Conservation (phyloP, 2,113 vertebrate species). For the Sebastes fasciatus region DNA sequence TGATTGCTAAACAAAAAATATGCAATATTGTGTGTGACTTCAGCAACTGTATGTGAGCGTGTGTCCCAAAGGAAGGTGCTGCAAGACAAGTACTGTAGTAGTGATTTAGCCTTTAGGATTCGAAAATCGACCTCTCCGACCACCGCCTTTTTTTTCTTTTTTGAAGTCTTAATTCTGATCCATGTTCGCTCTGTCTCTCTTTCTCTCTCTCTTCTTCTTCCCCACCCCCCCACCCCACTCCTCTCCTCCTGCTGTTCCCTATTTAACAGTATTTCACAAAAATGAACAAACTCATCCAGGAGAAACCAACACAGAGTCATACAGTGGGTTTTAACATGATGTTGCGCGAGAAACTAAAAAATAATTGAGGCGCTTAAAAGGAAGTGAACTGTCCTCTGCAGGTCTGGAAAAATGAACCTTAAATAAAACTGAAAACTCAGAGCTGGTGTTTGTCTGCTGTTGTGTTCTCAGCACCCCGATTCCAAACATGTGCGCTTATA, state of each 20-base stretch:
- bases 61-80: constrained; percentile 69
- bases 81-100: constrained; percentile 73
- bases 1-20: constrained; percentile 67
- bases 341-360: constrained; percentile 66
- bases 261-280: constrained; percentile 91
- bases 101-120: constrained; percentile 59
- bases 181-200: constrained; percentile 79
- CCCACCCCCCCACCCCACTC: constrained; percentile 44
- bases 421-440: constrained; percentile 99
- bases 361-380: constrained; percentile 87
- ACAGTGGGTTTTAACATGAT: constrained; percentile 83
- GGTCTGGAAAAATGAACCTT: constrained; percentile 97
- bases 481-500: constrained; percentile 6
- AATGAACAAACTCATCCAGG: constrained; percentile 89
- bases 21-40: constrained; percentile 73
- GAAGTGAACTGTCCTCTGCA: constrained; percentile 98
- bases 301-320: constrained; percentile 79
- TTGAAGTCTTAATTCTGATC: constrained; percentile 88
- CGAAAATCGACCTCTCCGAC: constrained; percentile 58
- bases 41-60: constrained; percentile 54
- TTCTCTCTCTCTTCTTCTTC: constrained; percentile 27
- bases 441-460: constrained; percentile 80
- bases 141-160: constrained; percentile 67
- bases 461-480: constrained; percentile 38
- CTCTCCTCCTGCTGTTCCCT: constrained; percentile 87